phyloP scores from a whole-genome alignment of 2,113 vertebrate genomes.

The Rafetus swinhoei region DNA sequence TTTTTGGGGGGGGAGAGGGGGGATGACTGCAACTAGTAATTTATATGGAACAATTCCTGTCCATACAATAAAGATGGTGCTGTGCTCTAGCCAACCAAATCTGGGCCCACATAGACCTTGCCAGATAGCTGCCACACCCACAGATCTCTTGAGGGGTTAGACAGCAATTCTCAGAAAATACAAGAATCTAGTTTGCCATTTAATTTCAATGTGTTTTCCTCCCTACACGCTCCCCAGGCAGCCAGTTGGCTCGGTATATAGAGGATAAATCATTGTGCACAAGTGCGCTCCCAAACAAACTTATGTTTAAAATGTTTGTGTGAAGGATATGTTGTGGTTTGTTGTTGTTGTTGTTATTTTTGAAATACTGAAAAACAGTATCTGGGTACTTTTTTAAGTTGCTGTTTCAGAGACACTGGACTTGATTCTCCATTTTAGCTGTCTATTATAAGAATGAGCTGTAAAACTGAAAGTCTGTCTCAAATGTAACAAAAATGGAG shows the following conservation, averaged over 20 bases:
- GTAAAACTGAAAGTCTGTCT: background rate
- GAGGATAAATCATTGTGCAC: constrained; percentile 8
- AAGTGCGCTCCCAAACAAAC: background rate
- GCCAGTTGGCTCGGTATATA: constrained; percentile 32
- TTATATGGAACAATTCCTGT: background rate
- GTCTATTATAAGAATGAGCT: background rate
- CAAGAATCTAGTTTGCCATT: background rate
- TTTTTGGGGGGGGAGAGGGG: no score
- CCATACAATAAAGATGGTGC: background rate
- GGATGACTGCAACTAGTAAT: background rate
- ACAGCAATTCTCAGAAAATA: background rate
- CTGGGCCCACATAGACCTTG: background rate
- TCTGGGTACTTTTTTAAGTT: background rate
- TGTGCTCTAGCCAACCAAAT: background rate
- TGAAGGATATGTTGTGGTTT: background rate
- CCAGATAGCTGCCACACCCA: constrained; percentile 46
- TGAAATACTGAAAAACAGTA: background rate
- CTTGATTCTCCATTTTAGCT: background rate
- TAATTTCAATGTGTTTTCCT: constrained; percentile 4
- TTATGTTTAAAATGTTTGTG: constrained; percentile 12
- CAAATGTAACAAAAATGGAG: background rate
- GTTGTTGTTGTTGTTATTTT: background rate
- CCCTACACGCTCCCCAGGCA: constrained; percentile 33
- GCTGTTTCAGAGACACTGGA: background rate
- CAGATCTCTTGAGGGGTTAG: background rate